Evolutionary conservation across 2,888 invertebrate genomes (phyloP).

Genomic region (Lathronympha strigana): DNA sequence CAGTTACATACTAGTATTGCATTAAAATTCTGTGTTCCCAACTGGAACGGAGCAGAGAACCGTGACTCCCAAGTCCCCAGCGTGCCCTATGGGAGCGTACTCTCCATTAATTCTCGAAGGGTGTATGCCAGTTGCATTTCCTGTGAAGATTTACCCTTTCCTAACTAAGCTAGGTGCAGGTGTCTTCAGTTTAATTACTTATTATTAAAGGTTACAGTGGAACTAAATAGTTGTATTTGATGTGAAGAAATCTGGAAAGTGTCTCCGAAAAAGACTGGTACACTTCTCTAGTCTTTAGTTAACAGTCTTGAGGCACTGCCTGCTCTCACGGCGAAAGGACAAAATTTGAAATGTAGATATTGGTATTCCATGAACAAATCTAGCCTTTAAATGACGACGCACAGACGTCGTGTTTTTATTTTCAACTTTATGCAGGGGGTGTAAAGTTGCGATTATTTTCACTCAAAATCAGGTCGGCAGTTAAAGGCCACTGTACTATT

Average conservation of each 20-base stretch:
- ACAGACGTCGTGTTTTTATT: too few relatives aligned
- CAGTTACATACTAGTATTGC: conserved; percentile 25
- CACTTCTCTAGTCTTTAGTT: too few relatives aligned
- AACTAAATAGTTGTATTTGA: background rate
- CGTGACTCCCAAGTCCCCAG: conserved; percentile 61
- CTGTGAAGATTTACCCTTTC: conserved; percentile 8
- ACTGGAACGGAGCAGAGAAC: conserved; percentile 58
- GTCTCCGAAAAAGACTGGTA: background rate
- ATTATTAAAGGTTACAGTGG: conserved; percentile 12
- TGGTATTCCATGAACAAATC: too few relatives aligned
- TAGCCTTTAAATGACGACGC: too few relatives aligned
- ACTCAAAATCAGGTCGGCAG: too few relatives aligned
- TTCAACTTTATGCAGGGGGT: too few relatives aligned
- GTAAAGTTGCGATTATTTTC: too few relatives aligned
- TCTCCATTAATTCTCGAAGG: background rate
- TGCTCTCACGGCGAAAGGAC: too few relatives aligned
- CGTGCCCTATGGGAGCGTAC: conserved; percentile 59
- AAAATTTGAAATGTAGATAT: too few relatives aligned
- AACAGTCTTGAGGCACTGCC: too few relatives aligned
- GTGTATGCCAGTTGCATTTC: conserved; percentile 1
- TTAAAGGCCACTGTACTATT: background rate
- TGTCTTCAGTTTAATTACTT: conserved; percentile 25
- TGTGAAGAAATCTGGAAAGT: background rate
- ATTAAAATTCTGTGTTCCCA: conserved; percentile 56
- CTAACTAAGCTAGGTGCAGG: conserved; percentile 14